phyloP scores from a whole-genome alignment of 2,888 invertebrate species.

The Sericinus montela region DNA sequence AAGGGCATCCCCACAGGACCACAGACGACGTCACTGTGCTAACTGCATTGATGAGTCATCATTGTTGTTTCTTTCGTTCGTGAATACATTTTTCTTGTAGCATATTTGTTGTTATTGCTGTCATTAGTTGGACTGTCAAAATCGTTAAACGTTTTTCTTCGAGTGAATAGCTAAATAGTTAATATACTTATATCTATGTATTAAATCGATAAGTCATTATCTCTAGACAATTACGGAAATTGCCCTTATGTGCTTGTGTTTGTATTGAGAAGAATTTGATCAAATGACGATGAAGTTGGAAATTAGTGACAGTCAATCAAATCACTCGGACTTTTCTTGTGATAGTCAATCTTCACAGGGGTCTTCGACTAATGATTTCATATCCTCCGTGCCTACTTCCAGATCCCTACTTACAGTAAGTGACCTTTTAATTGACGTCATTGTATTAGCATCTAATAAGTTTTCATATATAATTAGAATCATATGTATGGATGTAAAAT shows the following conservation, averaged over 20 bases:
- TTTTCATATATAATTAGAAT: too few species aligned
- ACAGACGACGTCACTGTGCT: conserved; percentile 59
- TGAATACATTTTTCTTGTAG: conserved; percentile 50
- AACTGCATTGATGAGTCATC: conserved; percentile 67
- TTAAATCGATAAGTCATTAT: conserved; percentile 22
- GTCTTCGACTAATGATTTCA: conserved; percentile 73
- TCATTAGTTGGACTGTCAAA: conserved; percentile 59
- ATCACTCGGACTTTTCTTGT: conserved; percentile 80
- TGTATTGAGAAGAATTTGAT: conserved; percentile 36
- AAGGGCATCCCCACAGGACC: conserved; percentile 75
- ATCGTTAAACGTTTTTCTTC: conserved; percentile 32
- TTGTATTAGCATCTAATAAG: too few species aligned
- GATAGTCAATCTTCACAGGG: conserved; percentile 80
- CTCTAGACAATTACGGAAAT: conserved; percentile 41
- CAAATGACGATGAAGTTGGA: conserved; percentile 81
- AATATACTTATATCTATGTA: conserved; percentile 29
- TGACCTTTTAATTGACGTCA: conserved; percentile 22
- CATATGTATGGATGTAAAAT: too few species aligned
- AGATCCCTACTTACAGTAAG: conserved; percentile 63
- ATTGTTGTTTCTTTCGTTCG: conserved; percentile 63
- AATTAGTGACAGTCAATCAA: conserved; percentile 79
- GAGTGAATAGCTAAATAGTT: conserved; percentile 15
- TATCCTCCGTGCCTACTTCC: conserved; percentile 53
- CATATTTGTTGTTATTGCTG: conserved; percentile 49
- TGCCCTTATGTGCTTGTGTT: conserved; percentile 27